Percentiles rank a stretch among this genome's conserved stretches.
Evolutionary conservation across 2,113 vertebrate genomes (phyloP).

Genomic region (Chaetodon trifascialis): DNA sequence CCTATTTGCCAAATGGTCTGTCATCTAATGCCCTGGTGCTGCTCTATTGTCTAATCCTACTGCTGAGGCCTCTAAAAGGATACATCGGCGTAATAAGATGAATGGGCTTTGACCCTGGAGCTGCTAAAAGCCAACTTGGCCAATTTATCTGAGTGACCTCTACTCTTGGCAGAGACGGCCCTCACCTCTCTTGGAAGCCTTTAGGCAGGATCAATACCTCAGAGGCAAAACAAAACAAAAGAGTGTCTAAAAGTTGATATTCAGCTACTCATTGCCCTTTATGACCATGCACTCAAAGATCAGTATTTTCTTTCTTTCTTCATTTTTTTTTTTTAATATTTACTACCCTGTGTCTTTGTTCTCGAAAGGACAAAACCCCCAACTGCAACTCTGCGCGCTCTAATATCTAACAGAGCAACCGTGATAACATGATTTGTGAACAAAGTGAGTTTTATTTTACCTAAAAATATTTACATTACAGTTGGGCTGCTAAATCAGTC

Average conservation of each 20-base stretch:
- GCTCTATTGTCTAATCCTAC: conserved; percentile 88
- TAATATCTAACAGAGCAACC: background rate
- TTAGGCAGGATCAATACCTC: conserved; percentile 89
- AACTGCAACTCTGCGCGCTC: background rate
- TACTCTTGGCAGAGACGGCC: conserved; percentile 79
- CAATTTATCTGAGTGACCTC: conserved; percentile 92
- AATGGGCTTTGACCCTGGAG: conserved; percentile 94
- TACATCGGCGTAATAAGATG: conserved; percentile 91
- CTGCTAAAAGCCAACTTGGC: conserved; percentile 92
- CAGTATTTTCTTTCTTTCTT: background rate
- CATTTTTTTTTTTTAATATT: background rate
- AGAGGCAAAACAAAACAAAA: conserved; percentile 83
- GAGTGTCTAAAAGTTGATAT: conserved; percentile 31
- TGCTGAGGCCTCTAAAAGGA: conserved; percentile 93
- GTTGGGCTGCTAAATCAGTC: conserved; percentile 12
- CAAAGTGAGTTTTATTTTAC: conserved; percentile 41
- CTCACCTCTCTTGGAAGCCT: conserved; percentile 84
- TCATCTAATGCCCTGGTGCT: conserved; percentile 79
- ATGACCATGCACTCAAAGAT: conserved; percentile 27
- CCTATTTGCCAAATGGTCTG: conserved; percentile 82
- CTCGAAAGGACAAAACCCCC: background rate
- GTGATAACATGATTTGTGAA: conserved; percentile 39
- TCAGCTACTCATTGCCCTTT: conserved; percentile 36
- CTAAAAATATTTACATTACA: conserved; percentile 49
- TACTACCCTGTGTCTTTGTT: background rate